Evolutionary conservation across 2,888 invertebrate genomes (phyloP).

Genomic region (Epinotia brunnichana): DNA sequence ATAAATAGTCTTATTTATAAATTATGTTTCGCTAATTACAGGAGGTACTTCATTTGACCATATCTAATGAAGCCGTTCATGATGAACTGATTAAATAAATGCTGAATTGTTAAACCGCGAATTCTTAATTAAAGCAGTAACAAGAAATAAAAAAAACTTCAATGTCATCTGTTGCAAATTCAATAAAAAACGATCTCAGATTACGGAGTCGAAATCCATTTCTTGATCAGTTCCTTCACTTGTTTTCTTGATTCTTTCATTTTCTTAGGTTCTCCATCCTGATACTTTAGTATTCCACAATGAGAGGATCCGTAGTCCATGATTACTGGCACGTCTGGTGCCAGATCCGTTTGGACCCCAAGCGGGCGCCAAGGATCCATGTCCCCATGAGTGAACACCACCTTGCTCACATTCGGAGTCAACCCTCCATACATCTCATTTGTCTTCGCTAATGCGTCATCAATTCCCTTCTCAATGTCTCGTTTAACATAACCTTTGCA

Average conservation of each 20-base stretch:
- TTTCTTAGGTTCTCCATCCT: conserved; percentile 62
- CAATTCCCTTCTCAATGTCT: not conserved
- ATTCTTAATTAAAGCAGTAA: too few relatives aligned
- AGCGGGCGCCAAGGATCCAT: not conserved
- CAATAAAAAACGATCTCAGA: not conserved
- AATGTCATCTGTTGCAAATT: not conserved
- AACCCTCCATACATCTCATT: conserved; percentile 1
- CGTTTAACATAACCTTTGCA: not conserved
- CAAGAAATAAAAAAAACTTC: not conserved
- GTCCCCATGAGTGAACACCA: conserved; percentile 1
- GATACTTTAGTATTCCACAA: not conserved
- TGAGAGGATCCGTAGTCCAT: not conserved
- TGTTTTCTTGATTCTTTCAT: conserved; percentile 65
- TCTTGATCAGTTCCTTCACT: conserved; percentile 68
- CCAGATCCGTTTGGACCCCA: not conserved
- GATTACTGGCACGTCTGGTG: not conserved
- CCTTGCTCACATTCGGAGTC: not conserved
- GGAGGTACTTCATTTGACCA: too few relatives aligned
- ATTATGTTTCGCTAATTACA: too few relatives aligned
- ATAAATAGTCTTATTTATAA: too few relatives aligned
- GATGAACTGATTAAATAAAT: too few relatives aligned
- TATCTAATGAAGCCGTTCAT: too few relatives aligned
- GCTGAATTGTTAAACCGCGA: not conserved
- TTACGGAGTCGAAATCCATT: conserved; percentile 26
- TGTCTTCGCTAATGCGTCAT: not conserved